A percentile compares a stretch with the other conserved stretches of the same genome.
Conservation (phyloP, 2,113 vertebrate species). For the Pavo muticus region DNA sequence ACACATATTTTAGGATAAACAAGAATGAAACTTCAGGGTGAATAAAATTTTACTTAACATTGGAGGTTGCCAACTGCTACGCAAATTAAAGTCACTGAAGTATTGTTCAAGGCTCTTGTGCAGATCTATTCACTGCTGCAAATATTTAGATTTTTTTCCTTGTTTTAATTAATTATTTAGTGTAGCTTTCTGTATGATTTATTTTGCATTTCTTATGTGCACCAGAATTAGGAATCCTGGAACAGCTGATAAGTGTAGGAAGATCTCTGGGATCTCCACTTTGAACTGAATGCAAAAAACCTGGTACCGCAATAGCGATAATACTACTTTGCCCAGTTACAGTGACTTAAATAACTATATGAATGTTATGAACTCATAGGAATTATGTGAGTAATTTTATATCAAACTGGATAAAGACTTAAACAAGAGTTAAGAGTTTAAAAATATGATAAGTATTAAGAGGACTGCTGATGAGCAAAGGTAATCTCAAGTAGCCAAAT, state of each 20-base stretch:
- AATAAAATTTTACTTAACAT: neutral
- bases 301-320: neutral
- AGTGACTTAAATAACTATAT: neutral
- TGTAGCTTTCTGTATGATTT: neutral
- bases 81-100: slow-evolving; percentile 15
- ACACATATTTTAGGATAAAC: neutral
- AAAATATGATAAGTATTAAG: neutral
- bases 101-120: neutral
- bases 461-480: neutral
- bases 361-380: neutral
- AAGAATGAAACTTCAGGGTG: neutral
- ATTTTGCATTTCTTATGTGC: neutral
- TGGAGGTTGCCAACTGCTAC: neutral
- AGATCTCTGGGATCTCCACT: neutral
- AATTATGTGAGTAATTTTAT: neutral
- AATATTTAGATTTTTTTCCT: neutral
- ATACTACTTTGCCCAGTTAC: neutral
- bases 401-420: neutral
- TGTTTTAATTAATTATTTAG: neutral
- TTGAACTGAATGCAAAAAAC: neutral
- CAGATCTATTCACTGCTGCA: neutral
- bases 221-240: neutral
- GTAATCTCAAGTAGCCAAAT: neutral
- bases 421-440: neutral
- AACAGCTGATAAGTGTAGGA: neutral